Conservation (phyloP, 2,797 vertebrate genomes). For the Myotis myotis region DNA sequence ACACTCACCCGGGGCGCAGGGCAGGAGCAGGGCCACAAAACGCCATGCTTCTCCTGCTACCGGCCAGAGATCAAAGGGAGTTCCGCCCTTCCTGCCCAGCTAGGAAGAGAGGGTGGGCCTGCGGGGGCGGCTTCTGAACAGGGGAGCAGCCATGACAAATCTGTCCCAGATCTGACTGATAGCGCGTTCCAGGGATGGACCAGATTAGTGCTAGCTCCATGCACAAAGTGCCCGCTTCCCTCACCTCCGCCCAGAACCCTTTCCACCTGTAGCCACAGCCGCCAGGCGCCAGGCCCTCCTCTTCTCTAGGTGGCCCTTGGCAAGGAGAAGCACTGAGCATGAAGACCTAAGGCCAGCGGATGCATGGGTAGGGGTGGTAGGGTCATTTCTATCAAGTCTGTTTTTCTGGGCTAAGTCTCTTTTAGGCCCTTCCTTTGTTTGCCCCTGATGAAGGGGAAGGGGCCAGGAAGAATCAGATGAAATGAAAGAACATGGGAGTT, state of each 20-base stretch:
- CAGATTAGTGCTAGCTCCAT: neutral
- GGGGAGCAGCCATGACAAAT: slow-evolving; percentile 35
- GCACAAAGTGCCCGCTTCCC: neutral
- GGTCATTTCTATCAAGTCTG: neutral
- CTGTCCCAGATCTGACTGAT: slow-evolving; percentile 54
- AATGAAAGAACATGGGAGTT: neutral
- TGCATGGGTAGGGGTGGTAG: rapidly evolving
- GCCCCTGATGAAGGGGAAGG: neutral
- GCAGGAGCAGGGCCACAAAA: neutral
- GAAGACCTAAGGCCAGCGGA: neutral
- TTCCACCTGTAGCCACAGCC: neutral
- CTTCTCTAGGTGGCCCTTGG: neutral
- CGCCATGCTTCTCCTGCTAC: neutral
- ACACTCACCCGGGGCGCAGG: neutral
- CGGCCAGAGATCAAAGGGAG: slow-evolving; percentile 47
- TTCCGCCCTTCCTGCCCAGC: slow-evolving; percentile 39
- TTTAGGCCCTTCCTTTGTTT: neutral
- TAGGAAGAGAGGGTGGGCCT: neutral
- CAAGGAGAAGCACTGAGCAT: neutral
- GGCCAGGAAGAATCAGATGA: neutral
- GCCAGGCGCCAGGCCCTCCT: neutral
- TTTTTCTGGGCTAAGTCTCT: neutral
- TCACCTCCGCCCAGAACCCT: neutral
- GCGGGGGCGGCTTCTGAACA: neutral
- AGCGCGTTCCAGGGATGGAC: neutral